A percentile compares a stretch with the other conserved stretches of the same genome.
These are phyloP conservation scores for Peromyscus melanophrys DNA, from an alignment of 2,797 vertebrate genomes.

Conservation along the genomic window DNA sequence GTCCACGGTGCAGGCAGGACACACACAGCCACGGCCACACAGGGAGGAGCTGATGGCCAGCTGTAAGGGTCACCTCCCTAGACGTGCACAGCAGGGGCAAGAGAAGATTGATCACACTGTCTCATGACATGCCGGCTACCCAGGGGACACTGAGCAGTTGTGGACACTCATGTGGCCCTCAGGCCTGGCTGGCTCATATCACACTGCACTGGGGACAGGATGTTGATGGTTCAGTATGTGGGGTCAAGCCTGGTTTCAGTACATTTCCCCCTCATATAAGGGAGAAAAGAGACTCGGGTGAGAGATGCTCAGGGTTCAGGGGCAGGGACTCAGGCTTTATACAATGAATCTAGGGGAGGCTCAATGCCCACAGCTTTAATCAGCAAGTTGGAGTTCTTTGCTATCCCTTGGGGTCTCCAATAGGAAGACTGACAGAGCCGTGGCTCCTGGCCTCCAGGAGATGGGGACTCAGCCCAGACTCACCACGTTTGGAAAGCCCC, in stretches of 20 bases:
- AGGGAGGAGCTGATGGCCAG: not conserved
- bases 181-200: not conserved
- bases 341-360: not conserved
- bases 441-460: not conserved
- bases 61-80: not conserved
- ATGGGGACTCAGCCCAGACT: not conserved
- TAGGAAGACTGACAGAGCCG: not conserved
- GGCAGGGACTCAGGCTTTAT: not conserved
- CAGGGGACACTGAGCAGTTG: not conserved
- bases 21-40: not conserved
- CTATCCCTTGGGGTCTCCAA: not conserved
- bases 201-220: rapidly evolving
- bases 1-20: not conserved
- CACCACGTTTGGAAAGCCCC: not conserved
- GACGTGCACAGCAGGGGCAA: not conserved
- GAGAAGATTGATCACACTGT: rapidly evolving
- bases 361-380: not conserved
- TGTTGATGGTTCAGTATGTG: not conserved
- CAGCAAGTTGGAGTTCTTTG: not conserved
- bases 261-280: not conserved
- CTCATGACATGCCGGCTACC: not conserved
- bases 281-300: rapidly evolving
- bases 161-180: not conserved
- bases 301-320: no score
- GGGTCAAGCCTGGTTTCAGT: not conserved